phyloP scores from a whole-genome alignment of 2,888 invertebrate species.

The Latrodectus hesperus region DNA sequence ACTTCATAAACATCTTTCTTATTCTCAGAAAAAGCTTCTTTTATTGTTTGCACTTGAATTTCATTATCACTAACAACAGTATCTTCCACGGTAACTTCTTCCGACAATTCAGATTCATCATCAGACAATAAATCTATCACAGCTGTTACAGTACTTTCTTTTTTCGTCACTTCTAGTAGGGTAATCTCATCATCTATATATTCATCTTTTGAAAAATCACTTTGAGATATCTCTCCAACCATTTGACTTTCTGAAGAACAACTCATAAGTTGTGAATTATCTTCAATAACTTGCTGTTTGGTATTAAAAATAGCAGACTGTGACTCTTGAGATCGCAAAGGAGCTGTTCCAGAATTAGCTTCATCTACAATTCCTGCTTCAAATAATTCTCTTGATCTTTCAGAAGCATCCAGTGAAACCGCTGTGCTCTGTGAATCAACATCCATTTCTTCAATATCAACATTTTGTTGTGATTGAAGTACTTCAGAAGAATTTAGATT shows the following conservation, averaged over 20 bases:
- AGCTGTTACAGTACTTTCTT: constrained; percentile 42
- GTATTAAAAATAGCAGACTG: not conserved
- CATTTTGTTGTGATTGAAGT: not conserved
- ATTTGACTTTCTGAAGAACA: constrained; percentile 9
- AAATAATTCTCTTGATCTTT: constrained; percentile 7
- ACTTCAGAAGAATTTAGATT: not conserved
- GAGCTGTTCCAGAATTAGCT: not conserved
- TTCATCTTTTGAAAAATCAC: not conserved
- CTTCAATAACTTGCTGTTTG: not conserved
- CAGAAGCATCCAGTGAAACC: not conserved
- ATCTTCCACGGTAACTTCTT: not conserved
- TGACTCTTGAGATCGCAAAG: constrained; percentile 8
- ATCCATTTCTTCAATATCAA: constrained; percentile 32
- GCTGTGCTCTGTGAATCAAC: constrained; percentile 27
- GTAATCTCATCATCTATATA: constrained; percentile 47
- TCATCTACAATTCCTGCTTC: not conserved
- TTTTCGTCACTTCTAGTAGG: constrained; percentile 52
- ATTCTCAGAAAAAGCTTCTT: not conserved
- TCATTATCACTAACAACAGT: constrained; percentile 43
- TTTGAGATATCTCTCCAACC: not conserved
- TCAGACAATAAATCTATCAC: constrained; percentile 57
- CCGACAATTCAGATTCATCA: constrained; percentile 12
- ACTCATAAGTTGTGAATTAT: constrained; percentile 27
- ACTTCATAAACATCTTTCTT: not conserved
- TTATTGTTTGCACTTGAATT: constrained; percentile 20